Base-by-base conservation (phyloP, 2,797 vertebrate species). In the Pipistrellus kuhlii region DNA sequence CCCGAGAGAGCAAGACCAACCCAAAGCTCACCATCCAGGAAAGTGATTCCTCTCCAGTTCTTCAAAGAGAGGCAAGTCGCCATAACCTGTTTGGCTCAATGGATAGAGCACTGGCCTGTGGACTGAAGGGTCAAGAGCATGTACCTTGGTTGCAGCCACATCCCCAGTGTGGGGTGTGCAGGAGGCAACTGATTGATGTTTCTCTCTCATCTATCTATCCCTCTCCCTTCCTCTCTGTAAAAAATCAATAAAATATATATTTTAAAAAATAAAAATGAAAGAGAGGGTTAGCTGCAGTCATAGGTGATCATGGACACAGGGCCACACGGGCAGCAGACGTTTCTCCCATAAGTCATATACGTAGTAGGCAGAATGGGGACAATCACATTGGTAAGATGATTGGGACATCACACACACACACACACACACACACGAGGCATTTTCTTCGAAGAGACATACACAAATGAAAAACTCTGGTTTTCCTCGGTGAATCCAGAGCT, bases 381-480 rank as follows among this genome's bases (percentile, higher is more conserved):
- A 7, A 18, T 25, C 82, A 20, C 11, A 46, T 55, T 77, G 78
- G 55, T 92, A 82, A 82, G 55, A 75, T n/a, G 78, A 46, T 41
- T 13, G 32, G 55, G 6, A 3, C 73, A 78, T 41, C 73, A 83
- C 9, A 75, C 6, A 23, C 59, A 57, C 59, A 15, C 17, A 53
- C 44, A 12, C 48, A 38, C 46, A 32, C n/a, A 15, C 48, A 85
- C 38, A 48, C 27, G 25, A 59, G 95, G 55, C 35, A 44, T 84
- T 97, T 90, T 95, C 64, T 90, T 97, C 94, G 73, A 94, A 96
- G 85, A 81, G 51, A 66, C 84, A 91, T 88, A 48, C 38, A 85
- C 66, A 96, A 96, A 97, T 96, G 81, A 96, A 97, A 94, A 97
- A 96, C 86, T 86, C 91, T 72, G 55, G 93, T 91, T 96, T 87